Base-by-base conservation (phyloP, 2,888 invertebrate genomes). In the Apantesis nais region DNA sequence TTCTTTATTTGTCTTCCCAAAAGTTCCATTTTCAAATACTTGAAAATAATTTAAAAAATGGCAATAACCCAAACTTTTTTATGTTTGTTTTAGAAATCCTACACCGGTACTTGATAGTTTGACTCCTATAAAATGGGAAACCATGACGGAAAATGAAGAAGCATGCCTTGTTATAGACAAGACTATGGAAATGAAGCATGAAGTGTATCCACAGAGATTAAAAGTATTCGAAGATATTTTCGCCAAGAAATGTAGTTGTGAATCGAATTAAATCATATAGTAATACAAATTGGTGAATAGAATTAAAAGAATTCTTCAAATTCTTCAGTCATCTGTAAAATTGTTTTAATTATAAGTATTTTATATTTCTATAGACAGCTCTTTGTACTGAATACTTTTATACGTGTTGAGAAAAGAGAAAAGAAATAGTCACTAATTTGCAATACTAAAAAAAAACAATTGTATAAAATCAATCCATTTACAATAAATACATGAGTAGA, bases 61-160 rank as follows among this genome's bases (percentile, higher is more conserved):
- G 14, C 41, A 14, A 41, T 52, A n/a, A n/a, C 22, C 16, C 5
- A 5, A 1, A 22, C 9, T 52, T 52, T 48, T 5, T 68, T 77
- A 67, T 71, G 71, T 62, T 62, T 48, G 48, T 90, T 92, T 64
- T 87, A 95, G 95, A 19, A 83, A 93, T 73, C 95, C 95, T 5
- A 92, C 94, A 64, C 92, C 93, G 0, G 79, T 80, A 66, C 78
- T 81, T 16, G 85, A 90, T 69, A 80, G 85, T 52, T 44, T 88
- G 31, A 83, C 91, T 52, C 82, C 86, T 3, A 87, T 86, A 0
- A 89, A 86, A 71, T 95, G 95, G 95, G 87, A 90, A 62, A 90
- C 92, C 1, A 80, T 89, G 8, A 75, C 87, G 2, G 86, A 88
- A 31, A 78, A 81, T 22, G 83, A 84, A 1, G 70, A 86, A 34